A percentile compares a stretch with the other conserved stretches of the same genome.
Conservation (phyloP, 2,797 vertebrate species). For the Botia almorhae region DNA sequence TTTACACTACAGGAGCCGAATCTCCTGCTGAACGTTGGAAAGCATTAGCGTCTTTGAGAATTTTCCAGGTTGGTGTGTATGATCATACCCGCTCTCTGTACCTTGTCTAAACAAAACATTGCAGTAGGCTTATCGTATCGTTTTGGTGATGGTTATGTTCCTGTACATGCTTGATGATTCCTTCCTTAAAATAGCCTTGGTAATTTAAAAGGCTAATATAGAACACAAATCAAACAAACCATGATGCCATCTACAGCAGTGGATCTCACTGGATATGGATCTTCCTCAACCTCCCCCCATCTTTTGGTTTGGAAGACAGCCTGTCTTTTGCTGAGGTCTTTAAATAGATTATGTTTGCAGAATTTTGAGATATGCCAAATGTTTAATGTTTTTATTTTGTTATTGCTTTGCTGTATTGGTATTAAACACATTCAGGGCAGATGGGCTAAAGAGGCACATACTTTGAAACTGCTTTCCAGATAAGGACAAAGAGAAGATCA, state of each 20-base stretch:
- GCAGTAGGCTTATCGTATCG: not conserved
- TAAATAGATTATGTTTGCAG: not conserved
- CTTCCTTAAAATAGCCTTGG: no score
- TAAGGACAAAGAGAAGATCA: slow-evolving; percentile 58
- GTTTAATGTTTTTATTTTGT: not conserved
- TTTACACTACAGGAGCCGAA: not conserved
- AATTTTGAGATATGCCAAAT: not conserved
- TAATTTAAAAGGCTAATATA: no score
- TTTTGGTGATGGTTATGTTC: not conserved
- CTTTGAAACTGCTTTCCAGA: slow-evolving; percentile 62
- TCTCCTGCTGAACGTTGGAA: not conserved
- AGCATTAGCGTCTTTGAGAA: not conserved
- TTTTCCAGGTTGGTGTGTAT: not conserved
- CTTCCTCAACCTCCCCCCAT: no score
- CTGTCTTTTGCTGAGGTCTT: not conserved
- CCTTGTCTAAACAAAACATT: not conserved
- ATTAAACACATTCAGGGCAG: slow-evolving; percentile 62
- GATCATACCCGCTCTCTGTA: not conserved
- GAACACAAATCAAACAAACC: no score
- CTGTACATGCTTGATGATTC: no score
- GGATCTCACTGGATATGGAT: no score
- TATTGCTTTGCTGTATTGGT: not conserved
- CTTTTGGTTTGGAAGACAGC: no score
- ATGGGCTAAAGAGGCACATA: slow-evolving; percentile 56
- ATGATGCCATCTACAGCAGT: no score